Evolutionary conservation across 2,888 invertebrate species (phyloP), one percentile per base, ranked within the genome.

Genomic region (Cephus sareptanus): DNA sequence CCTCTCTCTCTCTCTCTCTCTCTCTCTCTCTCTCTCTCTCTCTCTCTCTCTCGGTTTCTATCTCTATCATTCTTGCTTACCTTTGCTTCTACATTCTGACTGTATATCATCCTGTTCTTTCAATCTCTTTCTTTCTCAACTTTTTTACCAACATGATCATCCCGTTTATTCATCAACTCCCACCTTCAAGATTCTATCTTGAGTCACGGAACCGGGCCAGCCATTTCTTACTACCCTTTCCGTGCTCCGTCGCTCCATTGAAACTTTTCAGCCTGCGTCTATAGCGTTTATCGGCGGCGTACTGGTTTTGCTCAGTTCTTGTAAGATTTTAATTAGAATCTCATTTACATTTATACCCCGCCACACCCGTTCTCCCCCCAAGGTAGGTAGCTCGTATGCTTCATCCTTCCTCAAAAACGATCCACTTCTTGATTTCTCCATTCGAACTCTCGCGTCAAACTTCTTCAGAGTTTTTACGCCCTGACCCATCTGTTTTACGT

Each of bases 251-350:
- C 33, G 71, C 31, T 71, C 71, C 33, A 71, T 71, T 31, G 71
- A 71, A 33, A 34, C 33, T 71, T 71, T 31, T 34, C 31, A 71
- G 71, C 71, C 23, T 23, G 31, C 31, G 13, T 71, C 33, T 31
- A 71, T 34, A 34, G 13, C 71, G 15, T 71, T 71, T 71, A 71
- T 71, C 71, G 71, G 23, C 12, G 31, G 23, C 23, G 56, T 56
- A 56, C 56, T 56, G 56, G 56, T 56, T 56, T 56, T 56, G 9
- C 56, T 79, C 76, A 73, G 35, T 77, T 33, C 79, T 56, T 73
- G 70, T 40, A 23, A 56, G 40, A 81, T 85, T 84, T 83, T 83
- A 87, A 87, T 87, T 87, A 84, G 83, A 83, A 85, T 83, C 81
- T 81, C 83, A 83, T 84, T 81, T 81, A 77, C 75, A 74, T 74